Evolutionary conservation across 2,888 invertebrate genomes (phyloP).

Genomic region (Ferrisia virgata): DNA sequence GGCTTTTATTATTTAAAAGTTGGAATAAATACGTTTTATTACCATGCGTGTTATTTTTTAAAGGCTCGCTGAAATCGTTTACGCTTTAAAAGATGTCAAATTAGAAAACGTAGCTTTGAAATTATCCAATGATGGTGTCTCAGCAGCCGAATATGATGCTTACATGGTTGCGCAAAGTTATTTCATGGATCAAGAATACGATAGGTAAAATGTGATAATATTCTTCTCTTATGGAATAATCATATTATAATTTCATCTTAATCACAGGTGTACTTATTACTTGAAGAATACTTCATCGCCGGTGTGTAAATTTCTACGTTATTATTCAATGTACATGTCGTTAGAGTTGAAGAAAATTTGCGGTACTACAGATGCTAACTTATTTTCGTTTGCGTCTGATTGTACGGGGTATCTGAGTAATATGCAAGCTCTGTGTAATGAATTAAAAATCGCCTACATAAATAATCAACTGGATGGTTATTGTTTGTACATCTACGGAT

Average conservation of each 20-base stretch:
- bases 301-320: conserved; percentile 76
- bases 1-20: neutral
- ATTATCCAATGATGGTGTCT: neutral
- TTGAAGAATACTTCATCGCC: conserved; percentile 67
- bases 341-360: conserved; percentile 87
- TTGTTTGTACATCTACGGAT: conserved; percentile 82
- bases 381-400: conserved; percentile 61
- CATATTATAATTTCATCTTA: conserved; percentile 27
- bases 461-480: conserved; percentile 77
- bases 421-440: conserved; percentile 55
- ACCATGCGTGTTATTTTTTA: conserved; percentile 41
- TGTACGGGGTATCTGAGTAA: conserved; percentile 57
- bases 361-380: conserved; percentile 66
- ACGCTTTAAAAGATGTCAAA: conserved; percentile 68
- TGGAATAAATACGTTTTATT: neutral
- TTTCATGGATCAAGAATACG: conserved; percentile 84
- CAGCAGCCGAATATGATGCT: conserved; percentile 45
- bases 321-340: conserved; percentile 82
- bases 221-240: neutral
- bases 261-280: conserved; percentile 71
- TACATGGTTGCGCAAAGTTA: conserved; percentile 81
- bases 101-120: conserved; percentile 50
- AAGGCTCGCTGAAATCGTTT: conserved; percentile 77
- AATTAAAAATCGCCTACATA: conserved; percentile 60
- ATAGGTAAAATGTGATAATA: conserved; percentile 6